Evolutionary conservation across 1,140 invertebrate genomes (phyloP).

Genomic region (Hyphantria cunea): DNA sequence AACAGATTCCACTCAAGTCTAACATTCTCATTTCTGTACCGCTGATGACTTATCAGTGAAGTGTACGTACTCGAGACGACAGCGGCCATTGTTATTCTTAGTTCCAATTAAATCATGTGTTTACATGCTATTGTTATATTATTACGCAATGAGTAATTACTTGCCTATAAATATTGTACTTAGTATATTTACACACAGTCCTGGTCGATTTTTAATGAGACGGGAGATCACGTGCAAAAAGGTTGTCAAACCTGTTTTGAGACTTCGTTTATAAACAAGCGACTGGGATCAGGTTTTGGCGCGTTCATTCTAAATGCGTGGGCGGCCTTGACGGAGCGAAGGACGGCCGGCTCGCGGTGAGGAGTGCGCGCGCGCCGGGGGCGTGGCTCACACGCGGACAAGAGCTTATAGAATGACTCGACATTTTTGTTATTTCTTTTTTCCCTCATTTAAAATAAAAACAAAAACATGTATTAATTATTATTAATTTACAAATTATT

Average conservation of each 20-base stretch:
- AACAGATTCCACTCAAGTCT: too few relatives aligned
- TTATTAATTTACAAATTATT: not conserved
- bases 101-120: not conserved
- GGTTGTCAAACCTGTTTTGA: conserved; percentile 46
- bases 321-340: conserved; percentile 65
- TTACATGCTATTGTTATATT: conserved; percentile 3
- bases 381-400: conserved; percentile 50
- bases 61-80: conserved; percentile 4
- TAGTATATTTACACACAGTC: too few relatives aligned
- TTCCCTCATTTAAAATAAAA: conserved; percentile 8
- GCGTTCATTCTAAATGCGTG: conserved; percentile 40
- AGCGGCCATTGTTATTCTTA: not conserved
- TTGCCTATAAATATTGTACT: too few relatives aligned
- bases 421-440: conserved; percentile 32
- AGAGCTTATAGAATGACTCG: conserved; percentile 15
- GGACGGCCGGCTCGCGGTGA: conserved; percentile 47
- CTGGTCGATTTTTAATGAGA: conserved; percentile 1
- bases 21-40: too few relatives aligned
- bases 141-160: too few relatives aligned
- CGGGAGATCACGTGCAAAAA: conserved; percentile 21
- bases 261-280: conserved; percentile 46
- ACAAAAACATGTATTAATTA: conserved; percentile 4
- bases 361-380: conserved; percentile 41
- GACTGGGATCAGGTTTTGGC: conserved; percentile 44
- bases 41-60: too few relatives aligned